Evolutionary conservation across 1,140 invertebrate genomes (phyloP).

Genomic region (Lepidotrigona ventralis): DNA sequence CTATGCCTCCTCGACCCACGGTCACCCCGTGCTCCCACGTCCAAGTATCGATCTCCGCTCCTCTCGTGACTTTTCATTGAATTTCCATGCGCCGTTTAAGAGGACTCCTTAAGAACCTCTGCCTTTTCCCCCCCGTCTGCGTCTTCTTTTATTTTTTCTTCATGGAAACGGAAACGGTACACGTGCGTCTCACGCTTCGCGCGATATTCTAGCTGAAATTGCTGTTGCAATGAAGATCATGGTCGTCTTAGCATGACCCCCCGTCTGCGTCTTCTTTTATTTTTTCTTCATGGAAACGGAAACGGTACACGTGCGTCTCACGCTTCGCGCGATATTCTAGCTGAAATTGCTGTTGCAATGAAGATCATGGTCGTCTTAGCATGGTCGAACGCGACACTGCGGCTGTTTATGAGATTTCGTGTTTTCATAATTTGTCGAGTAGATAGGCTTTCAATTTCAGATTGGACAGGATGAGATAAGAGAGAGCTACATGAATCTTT

Average conservation of each 20-base stretch:
- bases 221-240: not conserved
- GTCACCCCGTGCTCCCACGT: constrained; percentile 32
- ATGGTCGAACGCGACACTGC: too few relatives aligned
- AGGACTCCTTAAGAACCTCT: not conserved
- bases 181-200: too few relatives aligned
- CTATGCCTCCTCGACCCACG: constrained; percentile 61
- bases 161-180: not conserved
- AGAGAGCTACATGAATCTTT: too few relatives aligned
- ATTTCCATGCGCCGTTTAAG: constrained; percentile 74
- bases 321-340: not conserved
- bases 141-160: constrained; percentile 4
- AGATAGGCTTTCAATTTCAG: too few relatives aligned
- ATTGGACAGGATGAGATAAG: too few relatives aligned
- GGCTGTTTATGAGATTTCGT: too few relatives aligned
- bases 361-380: too few relatives aligned
- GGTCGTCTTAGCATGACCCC: not conserved
- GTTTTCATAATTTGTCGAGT: too few relatives aligned
- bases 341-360: not conserved
- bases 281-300: constrained; percentile 5
- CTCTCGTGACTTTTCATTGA: constrained; percentile 76
- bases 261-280: not conserved
- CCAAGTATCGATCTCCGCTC: constrained; percentile 74
- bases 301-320: too few relatives aligned
- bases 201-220: not conserved
- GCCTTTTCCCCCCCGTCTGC: constrained; percentile 10